These are phyloP conservation scores for Pectinophora gossypiella DNA, from an alignment of 1,140 invertebrate genomes.

Conservation along the genomic window DNA sequence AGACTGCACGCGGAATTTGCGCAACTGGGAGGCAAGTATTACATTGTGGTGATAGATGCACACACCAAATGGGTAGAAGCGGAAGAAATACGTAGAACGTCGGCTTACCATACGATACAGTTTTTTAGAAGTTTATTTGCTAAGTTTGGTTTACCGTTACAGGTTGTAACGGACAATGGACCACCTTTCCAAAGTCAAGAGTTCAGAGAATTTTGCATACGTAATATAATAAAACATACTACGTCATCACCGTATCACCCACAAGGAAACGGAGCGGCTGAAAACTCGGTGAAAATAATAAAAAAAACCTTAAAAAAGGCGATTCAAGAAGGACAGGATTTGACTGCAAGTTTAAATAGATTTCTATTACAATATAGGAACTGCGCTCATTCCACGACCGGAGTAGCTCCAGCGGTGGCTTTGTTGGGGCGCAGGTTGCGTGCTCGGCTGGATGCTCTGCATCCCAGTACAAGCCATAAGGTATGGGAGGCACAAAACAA, in stretches of 20 bases:
- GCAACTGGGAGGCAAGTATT: not conserved
- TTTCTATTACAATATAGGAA: conserved; percentile 23
- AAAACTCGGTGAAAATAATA: conserved; percentile 30
- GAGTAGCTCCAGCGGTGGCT: conserved; percentile 11
- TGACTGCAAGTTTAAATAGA: conserved; percentile 8
- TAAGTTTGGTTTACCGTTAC: conserved; percentile 19
- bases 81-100: not conserved
- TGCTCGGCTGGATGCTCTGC: not conserved
- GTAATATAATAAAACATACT: conserved; percentile 22
- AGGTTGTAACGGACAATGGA: conserved; percentile 27
- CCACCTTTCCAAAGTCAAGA: conserved; percentile 16
- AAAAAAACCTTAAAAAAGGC: no score
- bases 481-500: not conserved
- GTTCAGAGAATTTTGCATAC: conserved; percentile 20
- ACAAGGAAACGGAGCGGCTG: conserved; percentile 29
- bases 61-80: conserved; percentile 6
- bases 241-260: conserved; percentile 28
- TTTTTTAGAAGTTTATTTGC: not conserved
- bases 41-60: not conserved
- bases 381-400: conserved; percentile 14
- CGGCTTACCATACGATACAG: not conserved
- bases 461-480: not conserved
- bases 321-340: conserved; percentile 6
- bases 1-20: conserved; percentile 16
- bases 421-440: not conserved